Conservation (phyloP, 1,140 invertebrate species). For the Leptinotarsa texana region DNA sequence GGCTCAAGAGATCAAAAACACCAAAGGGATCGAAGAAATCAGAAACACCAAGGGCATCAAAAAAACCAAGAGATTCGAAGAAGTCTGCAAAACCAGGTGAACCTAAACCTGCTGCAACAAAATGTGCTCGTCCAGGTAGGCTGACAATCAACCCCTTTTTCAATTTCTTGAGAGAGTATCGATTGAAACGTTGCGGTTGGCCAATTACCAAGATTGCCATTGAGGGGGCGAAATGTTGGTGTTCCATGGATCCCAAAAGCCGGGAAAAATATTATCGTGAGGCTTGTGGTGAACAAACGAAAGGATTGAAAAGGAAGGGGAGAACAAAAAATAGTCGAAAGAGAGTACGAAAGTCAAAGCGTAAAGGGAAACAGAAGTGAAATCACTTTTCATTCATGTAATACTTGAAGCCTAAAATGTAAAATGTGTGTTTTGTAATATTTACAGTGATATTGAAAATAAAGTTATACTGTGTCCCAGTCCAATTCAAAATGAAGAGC, state of each 20-base stretch:
- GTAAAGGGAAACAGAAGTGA: neutral
- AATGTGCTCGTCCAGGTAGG: slow-evolving; percentile 9
- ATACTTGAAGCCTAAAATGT: no score
- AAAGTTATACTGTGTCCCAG: neutral
- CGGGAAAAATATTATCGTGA: slow-evolving; percentile 25
- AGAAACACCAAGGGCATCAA: neutral
- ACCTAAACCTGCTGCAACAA: neutral
- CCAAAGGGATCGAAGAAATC: neutral
- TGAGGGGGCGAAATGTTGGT: slow-evolving; percentile 36
- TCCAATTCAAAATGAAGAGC: no score
- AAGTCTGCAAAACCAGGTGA: no score
- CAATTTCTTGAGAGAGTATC: slow-evolving; percentile 34
- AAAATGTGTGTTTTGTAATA: no score
- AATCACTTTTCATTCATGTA: neutral
- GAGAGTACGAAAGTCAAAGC: neutral
- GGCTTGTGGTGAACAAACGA: slow-evolving; percentile 16
- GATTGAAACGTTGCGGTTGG: slow-evolving; percentile 29
- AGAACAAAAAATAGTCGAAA: neutral
- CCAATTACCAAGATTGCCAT: slow-evolving; percentile 30
- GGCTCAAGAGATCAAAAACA: neutral
- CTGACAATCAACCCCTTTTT: slow-evolving; percentile 37
- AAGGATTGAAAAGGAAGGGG: neutral
- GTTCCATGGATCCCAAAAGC: slow-evolving; percentile 23
- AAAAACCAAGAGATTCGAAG: no score
- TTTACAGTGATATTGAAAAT: slow-evolving; percentile 6